Evolutionary conservation across 2,797 vertebrate genomes (phyloP), one percentile per base, ranked within the genome.

Genomic region (Lutra lutra): DNA sequence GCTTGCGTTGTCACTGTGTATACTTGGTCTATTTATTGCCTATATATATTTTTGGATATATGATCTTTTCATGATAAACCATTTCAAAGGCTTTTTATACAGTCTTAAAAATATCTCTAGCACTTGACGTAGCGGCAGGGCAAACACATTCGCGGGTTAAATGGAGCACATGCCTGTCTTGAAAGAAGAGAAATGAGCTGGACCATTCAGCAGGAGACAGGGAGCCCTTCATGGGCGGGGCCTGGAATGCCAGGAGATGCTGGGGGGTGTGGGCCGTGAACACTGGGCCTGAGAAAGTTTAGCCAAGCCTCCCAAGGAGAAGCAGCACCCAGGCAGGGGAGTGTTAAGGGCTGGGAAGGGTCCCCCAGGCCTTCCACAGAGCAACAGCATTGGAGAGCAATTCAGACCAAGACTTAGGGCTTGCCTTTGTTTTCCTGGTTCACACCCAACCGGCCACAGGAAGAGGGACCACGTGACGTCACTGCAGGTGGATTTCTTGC

Each of bases 1-100:
- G 27, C 46, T n/a, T 29, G 11, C 38, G 83, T 78, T 60, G 54
- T 51, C 64, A 86, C 83, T 89, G 35, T 66, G 21, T 46, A 51
- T 46, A 58, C 10, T 94, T 58, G 21, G 12, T 17, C 2, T 40
- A 40, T 58, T 8, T 7, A 5, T 46, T 88, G 88, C 13, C 3
- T 54, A 18, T 21, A 25, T 18, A 23, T 29, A 20, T 15, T 79
- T 86, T 29, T 11, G 7, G 40, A 17, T 58, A 9, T 66, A 68
- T 83, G 38, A 12, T 83, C 77, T 95, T 92, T 90, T 92, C 35
- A 60, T 79, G 68, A 86, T 60, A 68, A 91, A 56, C 14, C 35
- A 43, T 54, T 83, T 68, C 29, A 91, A 88, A 62, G 9, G 20
- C 17, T 12, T 64, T 86, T 38, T 27, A 8, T 25, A 56, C 43